Percentiles rank a stretch among this genome's conserved stretches.
Evolutionary conservation across 2,113 vertebrate species (phyloP).

Genomic region (Nicator chloris): DNA sequence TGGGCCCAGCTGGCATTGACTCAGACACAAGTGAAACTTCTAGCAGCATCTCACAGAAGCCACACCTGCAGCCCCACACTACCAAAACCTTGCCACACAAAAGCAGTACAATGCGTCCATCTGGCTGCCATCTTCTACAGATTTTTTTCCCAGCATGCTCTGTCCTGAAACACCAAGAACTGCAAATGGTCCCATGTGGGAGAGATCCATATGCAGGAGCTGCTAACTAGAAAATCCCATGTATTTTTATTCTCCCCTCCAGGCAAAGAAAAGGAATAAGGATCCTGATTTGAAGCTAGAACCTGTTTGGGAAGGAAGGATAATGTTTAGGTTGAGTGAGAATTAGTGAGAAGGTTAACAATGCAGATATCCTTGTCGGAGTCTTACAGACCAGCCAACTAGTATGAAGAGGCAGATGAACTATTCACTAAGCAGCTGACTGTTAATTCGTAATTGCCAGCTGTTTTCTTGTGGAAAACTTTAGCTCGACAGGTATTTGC

Average conservation of each 20-base stretch:
- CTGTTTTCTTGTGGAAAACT: not conserved
- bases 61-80: not conserved
- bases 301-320: no score
- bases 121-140: not conserved
- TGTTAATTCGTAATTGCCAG: not conserved
- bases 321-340: not conserved
- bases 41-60: not conserved
- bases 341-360: not conserved
- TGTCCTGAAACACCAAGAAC: not conserved
- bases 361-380: not conserved
- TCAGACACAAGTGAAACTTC: not conserved
- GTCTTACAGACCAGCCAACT: not conserved
- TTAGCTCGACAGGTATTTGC: not conserved
- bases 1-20: not conserved
- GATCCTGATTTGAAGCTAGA: not conserved
- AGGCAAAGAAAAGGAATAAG: not conserved
- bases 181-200: rapidly evolving
- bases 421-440: not conserved
- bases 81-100: not conserved
- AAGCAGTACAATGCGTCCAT: not conserved
- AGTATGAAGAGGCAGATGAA: not conserved
- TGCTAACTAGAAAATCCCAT: not conserved
- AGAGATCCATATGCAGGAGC: not conserved
- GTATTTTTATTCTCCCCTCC: not conserved
- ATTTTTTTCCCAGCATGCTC: not conserved